A percentile compares a stretch with the other conserved stretches of the same genome.
Conservation (phyloP, 2,888 invertebrate species). For the Macaria liturata region DNA sequence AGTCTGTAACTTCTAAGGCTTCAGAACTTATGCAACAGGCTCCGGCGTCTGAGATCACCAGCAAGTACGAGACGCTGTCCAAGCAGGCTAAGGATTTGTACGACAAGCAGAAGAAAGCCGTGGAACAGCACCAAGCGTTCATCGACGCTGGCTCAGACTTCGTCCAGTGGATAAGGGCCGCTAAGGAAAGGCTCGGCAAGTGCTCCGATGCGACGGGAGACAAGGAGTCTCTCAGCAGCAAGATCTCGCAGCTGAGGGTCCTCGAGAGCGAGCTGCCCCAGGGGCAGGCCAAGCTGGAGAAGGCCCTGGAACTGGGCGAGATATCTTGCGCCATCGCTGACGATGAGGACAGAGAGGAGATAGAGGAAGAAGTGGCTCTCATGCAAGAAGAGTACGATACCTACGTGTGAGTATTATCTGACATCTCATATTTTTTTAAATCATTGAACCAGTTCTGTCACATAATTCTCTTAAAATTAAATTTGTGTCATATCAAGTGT, state of each 20-base stretch:
- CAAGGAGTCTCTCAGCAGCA: slow-evolving; percentile 93
- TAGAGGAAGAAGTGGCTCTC: slow-evolving; percentile 95
- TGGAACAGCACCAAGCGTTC: slow-evolving; percentile 95
- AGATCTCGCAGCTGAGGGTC: slow-evolving; percentile 93
- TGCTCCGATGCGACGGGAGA: slow-evolving; percentile 97
- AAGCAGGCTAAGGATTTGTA: slow-evolving; percentile 96
- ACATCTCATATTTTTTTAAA: slow-evolving; percentile 5
- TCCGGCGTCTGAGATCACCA: slow-evolving; percentile 95
- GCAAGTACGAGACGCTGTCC: slow-evolving; percentile 94
- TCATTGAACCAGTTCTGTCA: no score
- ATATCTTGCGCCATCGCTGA: slow-evolving; percentile 93
- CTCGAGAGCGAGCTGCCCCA: slow-evolving; percentile 92
- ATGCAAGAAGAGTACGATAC: slow-evolving; percentile 96
- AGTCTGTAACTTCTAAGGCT: slow-evolving; percentile 96
- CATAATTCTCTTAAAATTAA: no score
- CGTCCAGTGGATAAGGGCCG: slow-evolving; percentile 94
- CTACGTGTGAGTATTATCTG: slow-evolving; percentile 84
- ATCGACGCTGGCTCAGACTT: slow-evolving; percentile 96
- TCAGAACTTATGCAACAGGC: slow-evolving; percentile 95
- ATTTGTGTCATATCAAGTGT: no score
- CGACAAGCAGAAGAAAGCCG: slow-evolving; percentile 94
- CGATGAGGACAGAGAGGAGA: slow-evolving; percentile 93
- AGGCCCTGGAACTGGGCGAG: slow-evolving; percentile 92
- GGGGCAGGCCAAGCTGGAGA: slow-evolving; percentile 92
- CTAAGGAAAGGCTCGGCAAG: slow-evolving; percentile 95